Conservation (phyloP, 1,140 invertebrate species). For the Orius insidiosus region DNA sequence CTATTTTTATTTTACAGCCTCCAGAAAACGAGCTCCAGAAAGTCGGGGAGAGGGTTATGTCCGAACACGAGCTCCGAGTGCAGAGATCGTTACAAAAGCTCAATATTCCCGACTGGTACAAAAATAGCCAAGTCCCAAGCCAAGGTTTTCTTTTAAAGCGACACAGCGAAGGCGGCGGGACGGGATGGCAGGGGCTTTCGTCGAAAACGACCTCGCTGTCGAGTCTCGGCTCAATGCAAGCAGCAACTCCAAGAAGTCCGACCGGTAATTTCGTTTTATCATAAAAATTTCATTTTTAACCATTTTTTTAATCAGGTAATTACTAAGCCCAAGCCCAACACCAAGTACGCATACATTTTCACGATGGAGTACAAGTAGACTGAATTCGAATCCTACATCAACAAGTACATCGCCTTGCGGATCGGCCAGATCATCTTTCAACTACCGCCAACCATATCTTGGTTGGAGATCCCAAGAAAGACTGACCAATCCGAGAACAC, state of each 20-base stretch:
- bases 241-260: slow-evolving; percentile 25
- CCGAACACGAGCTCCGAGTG: slow-evolving; percentile 81
- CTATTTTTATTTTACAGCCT: slow-evolving; percentile 60
- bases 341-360: slow-evolving; percentile 39
- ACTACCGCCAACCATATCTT: slow-evolving; percentile 61
- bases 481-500: slow-evolving; percentile 53
- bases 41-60: slow-evolving; percentile 52
- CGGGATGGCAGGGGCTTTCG: slow-evolving; percentile 46
- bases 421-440: slow-evolving; percentile 43
- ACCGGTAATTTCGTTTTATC: slow-evolving; percentile 22
- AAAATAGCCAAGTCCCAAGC: slow-evolving; percentile 54
- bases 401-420: slow-evolving; percentile 40
- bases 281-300: slow-evolving; percentile 4
- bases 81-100: slow-evolving; percentile 81
- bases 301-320: slow-evolving; percentile 11
- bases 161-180: slow-evolving; percentile 42
- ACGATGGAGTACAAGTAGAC: slow-evolving; percentile 67
- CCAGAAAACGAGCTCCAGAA: slow-evolving; percentile 85
- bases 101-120: slow-evolving; percentile 90
- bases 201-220: slow-evolving; percentile 64
- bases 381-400: slow-evolving; percentile 46
- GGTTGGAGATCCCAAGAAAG: slow-evolving; percentile 80
- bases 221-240: slow-evolving; percentile 31
- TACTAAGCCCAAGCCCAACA: slow-evolving; percentile 29
- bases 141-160: slow-evolving; percentile 33